Evolutionary conservation across 1,140 invertebrate species (phyloP), one percentile per base, ranked within the genome.

Genomic region (Achroia grisella): DNA sequence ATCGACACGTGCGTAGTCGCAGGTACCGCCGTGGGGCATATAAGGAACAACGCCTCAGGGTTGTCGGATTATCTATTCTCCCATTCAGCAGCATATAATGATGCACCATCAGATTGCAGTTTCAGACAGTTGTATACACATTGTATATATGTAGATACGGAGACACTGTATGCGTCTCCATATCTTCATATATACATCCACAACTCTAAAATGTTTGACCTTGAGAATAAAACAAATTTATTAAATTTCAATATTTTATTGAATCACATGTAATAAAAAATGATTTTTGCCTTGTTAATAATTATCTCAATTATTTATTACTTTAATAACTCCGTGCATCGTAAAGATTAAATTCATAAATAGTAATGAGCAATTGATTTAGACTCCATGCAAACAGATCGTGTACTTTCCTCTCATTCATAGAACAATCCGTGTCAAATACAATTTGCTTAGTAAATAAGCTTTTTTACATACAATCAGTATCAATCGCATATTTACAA

Each of bases 211-310:
- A 29, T 9, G 9, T 9, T 31, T 4, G 2, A 9, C 2, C 2
- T 31, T 4, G 44, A 30, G 27, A 48, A 44, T 41, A 36, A 47
- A 52, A 39, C 14, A 44, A 39, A 45, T 23, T 29, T 11, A 31
- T 29, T 37, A 43, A 45, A 23, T 40, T 58, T 55, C 39, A 23
- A 56, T 51, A 57, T 56, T 61, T 68, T 68, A 62, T 64, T 64
- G 49, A 62, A 58, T 64, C 64, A 68, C 64, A 62, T 61, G 61
- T 64, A 62, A 62, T 64, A 63, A 64, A 66, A 67, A 61, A 47
- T 10, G 13, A 29, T 44, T 44, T 36, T 10, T 17, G 17, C n/a
- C 11, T 23, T 23, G 17, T 37, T 37, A 10, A n/a, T n/a, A n/a
- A 17, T 10, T 34, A 36, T 44, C 36, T 29, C 13, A n/a, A 29